Conservation (phyloP, 1,140 invertebrate genomes). For the Agrypnia vestita region DNA sequence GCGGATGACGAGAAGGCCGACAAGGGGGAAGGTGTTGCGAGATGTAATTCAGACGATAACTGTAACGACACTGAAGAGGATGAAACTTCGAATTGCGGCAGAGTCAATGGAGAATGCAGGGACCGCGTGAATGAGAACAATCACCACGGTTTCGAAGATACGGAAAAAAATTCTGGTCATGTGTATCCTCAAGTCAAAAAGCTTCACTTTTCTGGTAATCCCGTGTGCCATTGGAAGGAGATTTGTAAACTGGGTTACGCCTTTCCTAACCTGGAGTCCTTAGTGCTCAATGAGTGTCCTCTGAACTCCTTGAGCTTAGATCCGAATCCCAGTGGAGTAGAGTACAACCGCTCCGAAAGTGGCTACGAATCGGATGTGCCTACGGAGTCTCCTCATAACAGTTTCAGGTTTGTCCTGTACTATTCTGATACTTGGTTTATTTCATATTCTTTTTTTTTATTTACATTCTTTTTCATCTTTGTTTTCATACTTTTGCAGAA, state of each 20-base stretch:
- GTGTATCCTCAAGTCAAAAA: conserved; percentile 80
- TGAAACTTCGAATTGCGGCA: conserved; percentile 53
- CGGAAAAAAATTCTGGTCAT: conserved; percentile 22
- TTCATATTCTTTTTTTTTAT: not conserved
- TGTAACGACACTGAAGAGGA: conserved; percentile 74
- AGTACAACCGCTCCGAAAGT: conserved; percentile 70
- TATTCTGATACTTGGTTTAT: not conserved
- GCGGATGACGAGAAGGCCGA: conserved; percentile 65
- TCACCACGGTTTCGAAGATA: conserved; percentile 48
- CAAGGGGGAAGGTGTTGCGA: conserved; percentile 63
- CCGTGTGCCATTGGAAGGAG: conserved; percentile 85
- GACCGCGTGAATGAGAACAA: conserved; percentile 55
- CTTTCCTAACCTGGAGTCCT: conserved; percentile 88
- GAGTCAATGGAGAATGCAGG: conserved; percentile 56
- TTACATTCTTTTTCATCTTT: not conserved
- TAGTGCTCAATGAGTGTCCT: conserved; percentile 91
- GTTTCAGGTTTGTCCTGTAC: conserved; percentile 52
- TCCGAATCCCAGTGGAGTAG: conserved; percentile 66
- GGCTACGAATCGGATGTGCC: conserved; percentile 67
- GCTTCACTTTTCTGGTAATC: conserved; percentile 89
- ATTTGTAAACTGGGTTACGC: conserved; percentile 86
- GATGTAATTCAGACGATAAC: conserved; percentile 74
- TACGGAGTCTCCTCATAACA: conserved; percentile 67
- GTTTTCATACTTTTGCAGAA: conserved; percentile 72
- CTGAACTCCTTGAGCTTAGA: conserved; percentile 77